A percentile compares a stretch with the other conserved stretches of the same genome.
Conservation (phyloP, 2,888 invertebrate species). For the Apoderus coryli region DNA sequence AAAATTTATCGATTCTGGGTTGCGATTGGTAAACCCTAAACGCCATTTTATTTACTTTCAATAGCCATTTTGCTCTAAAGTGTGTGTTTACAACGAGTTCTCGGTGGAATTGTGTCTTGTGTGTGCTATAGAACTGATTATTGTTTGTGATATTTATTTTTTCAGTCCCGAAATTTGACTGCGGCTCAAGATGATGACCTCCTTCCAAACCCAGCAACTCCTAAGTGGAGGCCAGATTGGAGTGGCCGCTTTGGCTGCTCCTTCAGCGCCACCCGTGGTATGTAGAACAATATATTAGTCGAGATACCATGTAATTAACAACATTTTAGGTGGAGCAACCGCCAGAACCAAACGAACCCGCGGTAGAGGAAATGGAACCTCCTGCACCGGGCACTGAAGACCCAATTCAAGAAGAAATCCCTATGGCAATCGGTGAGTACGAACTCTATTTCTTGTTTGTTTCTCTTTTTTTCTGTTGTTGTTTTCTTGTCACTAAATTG, state of each 20-base stretch:
- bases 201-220: slow-evolving; percentile 27
- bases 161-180: slow-evolving; percentile 3
- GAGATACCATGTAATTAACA: too few species aligned
- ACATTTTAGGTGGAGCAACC: neutral
- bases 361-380: slow-evolving; percentile 22
- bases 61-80: too few species aligned
- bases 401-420: slow-evolving; percentile 21
- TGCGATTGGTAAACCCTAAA: too few species aligned
- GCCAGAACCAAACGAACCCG: slow-evolving; percentile 11
- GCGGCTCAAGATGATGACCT: slow-evolving; percentile 27
- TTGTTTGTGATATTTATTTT: too few species aligned
- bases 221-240: slow-evolving; percentile 19
- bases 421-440: slow-evolving; percentile 26
- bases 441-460: too few species aligned
- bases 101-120: too few species aligned
- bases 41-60: too few species aligned
- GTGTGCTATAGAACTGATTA: too few species aligned
- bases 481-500: slow-evolving; percentile 19
- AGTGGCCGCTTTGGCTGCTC: slow-evolving; percentile 12
- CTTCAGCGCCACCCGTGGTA: too few species aligned
- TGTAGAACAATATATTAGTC: too few species aligned
- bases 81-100: too few species aligned
- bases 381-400: slow-evolving; percentile 31
- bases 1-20: too few species aligned
- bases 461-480: slow-evolving; percentile 17